Percentiles rank a stretch among this genome's conserved stretches.
phyloP scores from a whole-genome alignment of 2,888 invertebrate genomes.

The Dryocosmus kuriphilus region DNA sequence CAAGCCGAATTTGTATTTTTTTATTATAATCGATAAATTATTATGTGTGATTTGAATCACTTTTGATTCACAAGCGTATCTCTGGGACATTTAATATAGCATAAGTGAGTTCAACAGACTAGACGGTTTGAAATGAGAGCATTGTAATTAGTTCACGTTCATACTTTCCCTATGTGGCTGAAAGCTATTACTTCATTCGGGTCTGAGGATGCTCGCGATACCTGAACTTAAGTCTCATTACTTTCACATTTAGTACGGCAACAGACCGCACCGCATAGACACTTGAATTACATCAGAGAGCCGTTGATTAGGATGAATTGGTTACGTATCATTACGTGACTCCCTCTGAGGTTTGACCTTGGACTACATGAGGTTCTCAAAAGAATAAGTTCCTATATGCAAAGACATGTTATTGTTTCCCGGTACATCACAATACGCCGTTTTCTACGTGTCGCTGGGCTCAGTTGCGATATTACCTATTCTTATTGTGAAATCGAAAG shows the following conservation, averaged over 20 bases:
- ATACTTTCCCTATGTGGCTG: slow-evolving; percentile 46
- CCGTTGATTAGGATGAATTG: slow-evolving; percentile 37
- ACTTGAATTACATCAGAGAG: slow-evolving; percentile 47
- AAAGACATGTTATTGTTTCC: not conserved
- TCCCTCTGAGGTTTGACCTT: slow-evolving; percentile 16
- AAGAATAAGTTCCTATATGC: not conserved
- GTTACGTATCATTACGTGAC: not conserved
- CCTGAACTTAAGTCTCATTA: slow-evolving; percentile 62
- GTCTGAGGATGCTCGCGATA: slow-evolving; percentile 53
- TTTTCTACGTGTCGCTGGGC: not conserved
- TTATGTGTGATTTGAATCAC: too few relatives aligned
- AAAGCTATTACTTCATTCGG: slow-evolving; percentile 56
- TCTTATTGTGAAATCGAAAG: not conserved
- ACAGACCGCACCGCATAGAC: slow-evolving; percentile 34
- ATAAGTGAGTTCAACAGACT: not conserved
- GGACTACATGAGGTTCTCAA: slow-evolving; percentile 4
- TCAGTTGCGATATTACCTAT: not conserved
- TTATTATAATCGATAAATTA: too few relatives aligned
- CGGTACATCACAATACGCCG: not conserved
- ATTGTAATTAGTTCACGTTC: slow-evolving; percentile 10
- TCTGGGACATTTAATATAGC: not conserved
- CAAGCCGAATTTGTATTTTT: not conserved
- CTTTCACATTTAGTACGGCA: slow-evolving; percentile 60
- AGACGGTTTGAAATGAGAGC: not conserved
- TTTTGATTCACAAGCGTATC: not conserved